These are phyloP conservation scores for Cordylochernes scorpioides DNA, from an alignment of 2,888 invertebrate species.

Conservation along the genomic window DNA sequence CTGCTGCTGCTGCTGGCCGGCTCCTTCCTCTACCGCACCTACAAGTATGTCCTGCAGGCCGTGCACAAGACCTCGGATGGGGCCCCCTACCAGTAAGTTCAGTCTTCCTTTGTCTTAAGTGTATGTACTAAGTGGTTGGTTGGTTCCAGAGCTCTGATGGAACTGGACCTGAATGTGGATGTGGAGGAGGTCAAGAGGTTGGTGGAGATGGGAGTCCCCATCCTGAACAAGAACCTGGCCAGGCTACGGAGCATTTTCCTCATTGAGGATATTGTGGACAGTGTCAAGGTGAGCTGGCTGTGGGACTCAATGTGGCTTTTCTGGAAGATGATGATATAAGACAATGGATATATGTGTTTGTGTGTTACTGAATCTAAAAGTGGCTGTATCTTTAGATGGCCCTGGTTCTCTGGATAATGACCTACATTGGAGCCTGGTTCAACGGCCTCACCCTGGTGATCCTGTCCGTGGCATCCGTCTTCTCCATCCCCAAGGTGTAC, in stretches of 20 bases:
- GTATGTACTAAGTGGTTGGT: not conserved
- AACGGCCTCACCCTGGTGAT: constrained; percentile 95
- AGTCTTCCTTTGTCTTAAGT: constrained; percentile 2
- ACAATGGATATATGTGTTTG: too few relatives aligned
- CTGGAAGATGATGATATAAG: too few relatives aligned
- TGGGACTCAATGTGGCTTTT: too few relatives aligned
- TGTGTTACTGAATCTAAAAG: too few relatives aligned
- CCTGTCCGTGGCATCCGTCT: constrained; percentile 64
- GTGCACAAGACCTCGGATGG: constrained; percentile 82
- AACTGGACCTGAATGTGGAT: too few relatives aligned
- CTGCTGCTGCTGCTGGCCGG: constrained; percentile 56
- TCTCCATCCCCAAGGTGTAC: constrained; percentile 84
- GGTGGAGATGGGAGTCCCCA: too few relatives aligned
- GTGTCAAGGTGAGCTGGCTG: constrained; percentile 24
- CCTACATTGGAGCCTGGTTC: constrained; percentile 93
- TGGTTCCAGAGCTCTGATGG: not conserved
- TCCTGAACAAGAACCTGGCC: too few relatives aligned
- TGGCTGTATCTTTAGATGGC: not conserved
- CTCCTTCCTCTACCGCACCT: constrained; percentile 77
- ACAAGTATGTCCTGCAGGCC: constrained; percentile 78
- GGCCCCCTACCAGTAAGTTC: constrained; percentile 81
- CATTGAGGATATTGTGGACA: constrained; percentile 81
- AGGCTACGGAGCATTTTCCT: constrained; percentile 79
- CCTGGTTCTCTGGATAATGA: constrained; percentile 72
- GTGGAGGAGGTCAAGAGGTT: too few relatives aligned